Percentiles rank a stretch among this genome's conserved stretches.
Conservation (phyloP, 2,113 vertebrate genomes). For the Neotragus moschatus region DNA sequence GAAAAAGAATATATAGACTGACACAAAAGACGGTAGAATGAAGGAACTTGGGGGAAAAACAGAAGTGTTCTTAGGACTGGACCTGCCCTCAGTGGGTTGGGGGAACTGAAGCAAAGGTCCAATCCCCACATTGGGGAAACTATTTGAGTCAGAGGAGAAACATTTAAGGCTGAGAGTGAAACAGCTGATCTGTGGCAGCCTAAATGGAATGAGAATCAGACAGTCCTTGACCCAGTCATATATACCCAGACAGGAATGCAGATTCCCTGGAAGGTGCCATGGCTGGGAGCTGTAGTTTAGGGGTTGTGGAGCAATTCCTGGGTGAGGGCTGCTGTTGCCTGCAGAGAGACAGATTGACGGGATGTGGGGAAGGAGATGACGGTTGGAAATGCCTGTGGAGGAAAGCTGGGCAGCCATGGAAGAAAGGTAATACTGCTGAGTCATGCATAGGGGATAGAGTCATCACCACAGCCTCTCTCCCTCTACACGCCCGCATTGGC, state of each 20-base stretch:
- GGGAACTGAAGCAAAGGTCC: accelerated
- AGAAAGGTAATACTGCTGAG: not conserved
- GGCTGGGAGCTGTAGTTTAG: not conserved
- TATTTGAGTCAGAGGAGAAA: not conserved
- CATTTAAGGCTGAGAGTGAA: not conserved
- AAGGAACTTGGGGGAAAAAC: not conserved
- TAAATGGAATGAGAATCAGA: not conserved
- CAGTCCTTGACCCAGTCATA: not conserved
- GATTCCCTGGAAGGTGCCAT: not conserved
- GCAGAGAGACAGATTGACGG: accelerated
- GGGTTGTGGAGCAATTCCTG: not conserved
- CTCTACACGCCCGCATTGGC: not conserved
- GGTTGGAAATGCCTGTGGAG: not conserved
- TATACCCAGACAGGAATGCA: not conserved
- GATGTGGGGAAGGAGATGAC: not conserved
- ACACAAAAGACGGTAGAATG: not conserved
- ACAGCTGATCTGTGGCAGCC: not conserved
- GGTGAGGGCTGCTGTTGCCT: not conserved
- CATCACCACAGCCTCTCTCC: not conserved
- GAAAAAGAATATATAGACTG: not conserved
- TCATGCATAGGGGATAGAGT: accelerated
- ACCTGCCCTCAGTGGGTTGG: accelerated
- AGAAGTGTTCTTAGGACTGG: not conserved
- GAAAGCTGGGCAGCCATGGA: not conserved
- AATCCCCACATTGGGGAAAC: accelerated